phyloP scores from a whole-genome alignment of 2,113 vertebrate genomes.

The Bambusicola thoracicus region DNA sequence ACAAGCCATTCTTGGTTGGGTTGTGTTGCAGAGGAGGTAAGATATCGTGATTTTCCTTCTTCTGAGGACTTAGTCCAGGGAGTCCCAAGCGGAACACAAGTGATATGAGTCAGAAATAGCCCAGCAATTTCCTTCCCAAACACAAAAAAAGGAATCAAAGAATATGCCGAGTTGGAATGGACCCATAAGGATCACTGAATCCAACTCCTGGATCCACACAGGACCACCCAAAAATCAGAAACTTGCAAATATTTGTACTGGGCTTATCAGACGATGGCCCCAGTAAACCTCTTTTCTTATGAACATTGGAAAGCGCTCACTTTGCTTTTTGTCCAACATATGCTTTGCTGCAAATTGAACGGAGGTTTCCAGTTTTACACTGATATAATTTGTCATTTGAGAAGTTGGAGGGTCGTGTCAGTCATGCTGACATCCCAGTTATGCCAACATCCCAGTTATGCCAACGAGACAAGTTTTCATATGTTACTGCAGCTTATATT shows the following conservation, averaged over 20 bases:
- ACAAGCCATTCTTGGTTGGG: neutral
- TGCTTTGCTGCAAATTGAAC: neutral
- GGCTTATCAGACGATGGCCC: neutral
- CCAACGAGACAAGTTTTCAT: neutral
- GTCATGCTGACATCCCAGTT: fast-evolving
- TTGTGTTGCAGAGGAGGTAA: neutral
- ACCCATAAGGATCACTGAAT: too few relatives aligned
- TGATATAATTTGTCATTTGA: neutral
- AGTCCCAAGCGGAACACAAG: neutral
- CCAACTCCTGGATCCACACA: too few relatives aligned
- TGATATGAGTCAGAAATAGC: neutral
- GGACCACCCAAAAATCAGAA: neutral
- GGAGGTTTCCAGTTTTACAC: neutral
- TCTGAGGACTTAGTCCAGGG: neutral
- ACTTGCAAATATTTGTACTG: neutral
- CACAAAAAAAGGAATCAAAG: neutral
- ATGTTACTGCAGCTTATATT: neutral
- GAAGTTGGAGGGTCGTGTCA: neutral
- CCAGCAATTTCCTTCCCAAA: neutral
- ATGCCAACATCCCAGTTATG: neutral
- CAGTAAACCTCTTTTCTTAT: neutral
- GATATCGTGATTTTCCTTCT: neutral
- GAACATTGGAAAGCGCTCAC: neutral
- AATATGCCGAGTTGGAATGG: too few relatives aligned
- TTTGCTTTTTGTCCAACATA: neutral